Percentiles rank a stretch among this genome's conserved stretches.
Conservation (phyloP, 2,888 invertebrate species). For the Chydorus sphaericus region DNA sequence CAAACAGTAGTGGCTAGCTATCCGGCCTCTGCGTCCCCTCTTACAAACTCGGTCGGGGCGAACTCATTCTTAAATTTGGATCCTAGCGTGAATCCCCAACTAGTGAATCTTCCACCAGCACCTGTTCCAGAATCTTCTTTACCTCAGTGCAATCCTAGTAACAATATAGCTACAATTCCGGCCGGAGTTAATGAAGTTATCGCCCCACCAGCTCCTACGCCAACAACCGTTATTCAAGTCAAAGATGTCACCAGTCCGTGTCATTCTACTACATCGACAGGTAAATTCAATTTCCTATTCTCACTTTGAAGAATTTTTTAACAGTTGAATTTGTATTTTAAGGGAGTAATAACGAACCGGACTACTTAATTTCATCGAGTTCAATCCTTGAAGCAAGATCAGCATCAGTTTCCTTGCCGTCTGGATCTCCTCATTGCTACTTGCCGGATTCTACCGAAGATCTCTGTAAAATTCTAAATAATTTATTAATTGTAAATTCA, state of each 20-base stretch:
- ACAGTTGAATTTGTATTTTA: not conserved
- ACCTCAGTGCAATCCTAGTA: not conserved
- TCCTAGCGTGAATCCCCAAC: not conserved
- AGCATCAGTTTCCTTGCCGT: not conserved
- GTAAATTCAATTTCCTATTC: too few species aligned
- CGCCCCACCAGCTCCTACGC: not conserved
- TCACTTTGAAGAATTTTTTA: too few species aligned
- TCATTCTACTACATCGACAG: not conserved
- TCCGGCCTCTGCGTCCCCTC: not conserved
- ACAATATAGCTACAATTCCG: not conserved
- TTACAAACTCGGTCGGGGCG: not conserved
- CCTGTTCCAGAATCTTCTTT: not conserved
- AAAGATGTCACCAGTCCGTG: not conserved
- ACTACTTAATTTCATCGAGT: not conserved
- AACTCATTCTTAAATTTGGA: not conserved
- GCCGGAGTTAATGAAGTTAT: not conserved
- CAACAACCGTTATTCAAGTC: not conserved
- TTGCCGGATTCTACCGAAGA: slow-evolving; percentile 14
- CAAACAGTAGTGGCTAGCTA: slow-evolving; percentile 2
- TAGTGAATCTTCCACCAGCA: not conserved
- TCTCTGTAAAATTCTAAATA: not conserved
- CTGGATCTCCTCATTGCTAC: slow-evolving; percentile 5
- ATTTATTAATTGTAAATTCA: not conserved
- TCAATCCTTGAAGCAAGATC: not conserved
- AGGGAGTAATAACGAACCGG: too few species aligned